Base-by-base conservation (phyloP, 2,888 invertebrate species). In the Tachina fera region DNA sequence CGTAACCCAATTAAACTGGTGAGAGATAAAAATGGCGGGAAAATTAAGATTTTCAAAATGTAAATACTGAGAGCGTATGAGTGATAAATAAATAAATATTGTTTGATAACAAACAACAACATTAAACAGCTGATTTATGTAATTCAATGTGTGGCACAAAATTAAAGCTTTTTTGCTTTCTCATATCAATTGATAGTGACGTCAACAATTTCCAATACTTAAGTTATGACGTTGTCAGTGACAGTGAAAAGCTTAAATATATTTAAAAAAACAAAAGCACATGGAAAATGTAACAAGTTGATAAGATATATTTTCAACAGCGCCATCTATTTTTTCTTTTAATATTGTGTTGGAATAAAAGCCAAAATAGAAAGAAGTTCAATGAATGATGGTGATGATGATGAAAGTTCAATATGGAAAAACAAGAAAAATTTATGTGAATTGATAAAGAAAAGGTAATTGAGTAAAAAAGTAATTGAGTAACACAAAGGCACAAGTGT, bases 201-300 rank as follows among this genome's bases (percentile, higher is more conserved):
- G 78, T 85, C 82, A 78, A 82, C 53, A 14, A 70, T 78, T 85
- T 85, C 77, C 82, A 82, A 51, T 78, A 13, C 31, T 16, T 4
- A 60, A 71, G 0, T 39, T n/a, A 61, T 83, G 75, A 83, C 77
- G 84, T 85, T 39, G 19, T 49, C 1, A 13, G 2, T 11, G 60
- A n/a, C 16, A 51, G 39, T 45, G 11, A 9, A 67, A 31, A 63
- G 19, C 45, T 60, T 61, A 43, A 16, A 2, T 1, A 8, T 43
- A 11, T 3, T n/a, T n/a, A n/a, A n/a, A n/a, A 58, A 47, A 5
- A 83, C 22, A 13, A 60, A 43, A 83, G 43, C 10, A 39, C 11
- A 19, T 22, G 9, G 1, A 51, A 63, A 61, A 68, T 47, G 81
- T 81, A 81, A 81, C 80, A 84, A 81, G 84, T 85, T 85, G 77